phyloP scores from a whole-genome alignment of 2,113 vertebrate species.

The Acrocephalus arundinaceus region DNA sequence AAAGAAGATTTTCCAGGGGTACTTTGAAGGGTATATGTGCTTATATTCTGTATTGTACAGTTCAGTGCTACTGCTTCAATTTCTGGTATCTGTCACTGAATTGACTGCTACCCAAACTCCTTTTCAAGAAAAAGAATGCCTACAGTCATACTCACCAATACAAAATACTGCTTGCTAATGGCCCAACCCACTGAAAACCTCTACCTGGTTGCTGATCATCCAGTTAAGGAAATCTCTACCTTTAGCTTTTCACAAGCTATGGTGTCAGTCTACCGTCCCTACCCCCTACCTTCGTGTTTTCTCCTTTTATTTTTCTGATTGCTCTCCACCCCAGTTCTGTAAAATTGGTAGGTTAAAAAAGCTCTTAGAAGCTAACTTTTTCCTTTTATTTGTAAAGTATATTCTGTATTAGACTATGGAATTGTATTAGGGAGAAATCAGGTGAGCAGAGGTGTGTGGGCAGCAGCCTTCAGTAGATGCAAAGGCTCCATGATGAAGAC shows the following conservation, averaged over 20 bases:
- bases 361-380: neutral
- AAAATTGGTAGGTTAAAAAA: neutral
- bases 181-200: neutral
- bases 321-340: neutral
- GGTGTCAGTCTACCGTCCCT: neutral
- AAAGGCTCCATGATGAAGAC: neutral
- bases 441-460: neutral
- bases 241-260: neutral
- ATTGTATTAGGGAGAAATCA: neutral
- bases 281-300: neutral
- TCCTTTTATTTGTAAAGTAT: neutral
- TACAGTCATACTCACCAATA: neutral
- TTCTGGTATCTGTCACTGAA: neutral
- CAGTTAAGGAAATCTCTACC: neutral
- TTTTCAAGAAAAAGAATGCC: neutral
- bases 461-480: neutral
- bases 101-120: neutral
- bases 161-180: neutral
- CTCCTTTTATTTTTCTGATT: neutral
- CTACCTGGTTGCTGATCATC: neutral
- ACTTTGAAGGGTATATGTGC: neutral
- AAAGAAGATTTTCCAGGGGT: neutral
- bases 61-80: neutral
- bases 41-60: neutral
- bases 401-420: neutral